phyloP scores from a whole-genome alignment of 2,113 vertebrate genomes.

The Colossoma macropomum region DNA sequence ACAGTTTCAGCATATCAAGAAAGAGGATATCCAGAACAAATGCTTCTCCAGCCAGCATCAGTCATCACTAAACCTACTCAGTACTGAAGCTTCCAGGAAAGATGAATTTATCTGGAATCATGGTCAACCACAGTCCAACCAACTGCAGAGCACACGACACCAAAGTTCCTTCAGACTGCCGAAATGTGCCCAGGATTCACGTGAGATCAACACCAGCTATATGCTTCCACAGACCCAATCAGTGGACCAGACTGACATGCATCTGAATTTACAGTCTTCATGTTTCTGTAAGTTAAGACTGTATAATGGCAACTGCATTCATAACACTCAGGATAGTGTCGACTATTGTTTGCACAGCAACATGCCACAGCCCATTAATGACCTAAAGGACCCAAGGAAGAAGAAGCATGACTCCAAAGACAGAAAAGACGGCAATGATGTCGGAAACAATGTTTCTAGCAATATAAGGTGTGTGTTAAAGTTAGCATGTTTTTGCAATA shows the following conservation, averaged over 20 bases:
- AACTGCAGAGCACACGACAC: background rate
- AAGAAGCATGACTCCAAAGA: background rate
- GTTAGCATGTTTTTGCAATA: background rate
- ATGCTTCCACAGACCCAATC: conserved; percentile 6
- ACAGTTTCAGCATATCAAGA: background rate
- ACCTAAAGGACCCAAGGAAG: background rate
- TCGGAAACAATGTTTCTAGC: background rate
- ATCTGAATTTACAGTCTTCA: conserved; percentile 14
- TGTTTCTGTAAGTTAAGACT: conserved; percentile 28
- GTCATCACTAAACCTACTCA: conserved; percentile 17
- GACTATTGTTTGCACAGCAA: background rate
- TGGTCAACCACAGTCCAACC: background rate
- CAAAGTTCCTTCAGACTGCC: conserved; percentile 17
- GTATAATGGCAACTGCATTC: conserved; percentile 8
- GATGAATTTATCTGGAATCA: conserved; percentile 16
- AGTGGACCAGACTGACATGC: conserved; percentile 7
- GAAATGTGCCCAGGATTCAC: conserved; percentile 1
- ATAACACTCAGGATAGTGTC: background rate
- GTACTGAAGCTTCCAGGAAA: conserved; percentile 5
- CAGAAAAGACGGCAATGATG: background rate
- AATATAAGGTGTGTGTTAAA: conserved; percentile 27
- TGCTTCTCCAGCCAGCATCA: conserved; percentile 25
- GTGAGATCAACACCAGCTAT: conserved; percentile 17
- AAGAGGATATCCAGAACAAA: conserved; percentile 9
- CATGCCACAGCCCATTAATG: background rate